phyloP scores from a whole-genome alignment of 2,113 vertebrate genomes.

The Nanorana parkeri region DNA sequence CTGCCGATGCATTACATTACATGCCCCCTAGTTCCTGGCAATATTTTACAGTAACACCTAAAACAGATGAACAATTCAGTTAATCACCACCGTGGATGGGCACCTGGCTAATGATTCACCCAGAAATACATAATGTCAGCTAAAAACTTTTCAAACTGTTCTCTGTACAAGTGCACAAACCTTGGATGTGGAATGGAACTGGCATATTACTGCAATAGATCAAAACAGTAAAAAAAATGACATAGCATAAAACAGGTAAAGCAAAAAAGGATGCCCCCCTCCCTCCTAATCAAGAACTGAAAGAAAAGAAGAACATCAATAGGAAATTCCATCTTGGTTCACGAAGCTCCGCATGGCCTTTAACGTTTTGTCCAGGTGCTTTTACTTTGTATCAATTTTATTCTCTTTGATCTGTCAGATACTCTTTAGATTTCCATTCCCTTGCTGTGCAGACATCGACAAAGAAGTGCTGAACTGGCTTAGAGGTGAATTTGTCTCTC shows the following conservation, averaged over 20 bases:
- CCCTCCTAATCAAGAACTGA: not conserved
- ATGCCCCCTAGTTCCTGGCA: not conserved
- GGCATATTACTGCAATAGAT: not conserved
- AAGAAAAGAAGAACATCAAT: not conserved
- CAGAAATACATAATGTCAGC: not conserved
- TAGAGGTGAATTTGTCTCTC: no score
- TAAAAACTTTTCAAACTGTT: not conserved
- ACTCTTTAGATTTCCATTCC: slow-evolving; percentile 1
- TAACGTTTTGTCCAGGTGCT: slow-evolving; percentile 9
- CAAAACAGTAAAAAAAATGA: not conserved
- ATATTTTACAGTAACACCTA: not conserved
- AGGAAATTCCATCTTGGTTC: not conserved
- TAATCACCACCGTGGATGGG: not conserved
- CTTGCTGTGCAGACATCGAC: not conserved
- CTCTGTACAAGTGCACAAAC: no score
- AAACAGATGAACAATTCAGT: not conserved
- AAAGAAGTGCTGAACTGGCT: not conserved
- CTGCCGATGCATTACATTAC: no score
- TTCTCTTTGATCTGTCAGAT: slow-evolving; percentile 6
- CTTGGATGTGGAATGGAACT: no score
- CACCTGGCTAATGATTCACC: not conserved
- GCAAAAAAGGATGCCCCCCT: not conserved
- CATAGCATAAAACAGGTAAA: not conserved
- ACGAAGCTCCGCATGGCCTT: not conserved
- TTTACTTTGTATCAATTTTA: not conserved